Conservation (phyloP, 1,140 invertebrate species). For the Homarus americanus region DNA sequence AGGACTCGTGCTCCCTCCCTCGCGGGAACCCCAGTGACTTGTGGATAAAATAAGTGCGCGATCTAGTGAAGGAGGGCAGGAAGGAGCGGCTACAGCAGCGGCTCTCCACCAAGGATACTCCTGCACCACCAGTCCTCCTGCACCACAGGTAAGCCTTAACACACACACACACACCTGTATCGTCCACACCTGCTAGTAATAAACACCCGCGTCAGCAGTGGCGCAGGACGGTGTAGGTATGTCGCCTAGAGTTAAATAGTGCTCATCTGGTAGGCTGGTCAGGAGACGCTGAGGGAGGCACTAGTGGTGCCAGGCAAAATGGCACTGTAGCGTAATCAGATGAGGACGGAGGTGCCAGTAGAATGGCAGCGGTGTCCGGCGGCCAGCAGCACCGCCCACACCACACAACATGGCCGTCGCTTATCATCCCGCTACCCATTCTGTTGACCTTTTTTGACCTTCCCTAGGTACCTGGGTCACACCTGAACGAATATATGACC, state of each 20-base stretch:
- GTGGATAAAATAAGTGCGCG: constrained; percentile 3
- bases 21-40: not conserved
- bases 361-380: not conserved
- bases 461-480: too few species aligned
- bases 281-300: not conserved
- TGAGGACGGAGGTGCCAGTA: not conserved
- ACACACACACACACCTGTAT: too few species aligned
- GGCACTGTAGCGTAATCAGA: too few species aligned
- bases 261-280: not conserved
- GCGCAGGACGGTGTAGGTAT: too few species aligned
- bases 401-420: not conserved
- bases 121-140: too few species aligned
- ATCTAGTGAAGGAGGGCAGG: not conserved
- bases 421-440: too few species aligned
- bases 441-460: too few species aligned
- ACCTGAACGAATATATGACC: too few species aligned
- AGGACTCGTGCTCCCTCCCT: not conserved
- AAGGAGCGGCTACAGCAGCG: not conserved
- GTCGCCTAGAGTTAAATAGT: not conserved
- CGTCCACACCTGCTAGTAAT: not conserved
- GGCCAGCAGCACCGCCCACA: not conserved
- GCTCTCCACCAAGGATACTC: too few species aligned
- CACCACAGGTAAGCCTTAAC: not conserved
- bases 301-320: not conserved
- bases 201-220: too few species aligned